Evolutionary conservation across 1,140 invertebrate species (phyloP), one percentile per base, ranked within the genome.

Genomic region (Ylistrum balloti): DNA sequence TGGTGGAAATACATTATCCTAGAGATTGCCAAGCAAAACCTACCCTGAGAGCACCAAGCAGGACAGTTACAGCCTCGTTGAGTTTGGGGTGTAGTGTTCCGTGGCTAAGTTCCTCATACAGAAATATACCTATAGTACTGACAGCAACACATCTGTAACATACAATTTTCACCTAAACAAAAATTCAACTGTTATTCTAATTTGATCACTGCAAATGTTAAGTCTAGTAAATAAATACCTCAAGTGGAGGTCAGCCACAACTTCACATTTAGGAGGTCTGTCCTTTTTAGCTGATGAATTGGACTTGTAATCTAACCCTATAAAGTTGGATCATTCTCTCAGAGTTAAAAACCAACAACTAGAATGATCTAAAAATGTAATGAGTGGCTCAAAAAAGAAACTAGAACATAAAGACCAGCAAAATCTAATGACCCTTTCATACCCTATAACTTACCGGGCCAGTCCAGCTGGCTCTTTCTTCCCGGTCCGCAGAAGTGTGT

Each of bases 401-500:
- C n/a, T n/a, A 20, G 28, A 91, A 86, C 33, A n/a, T 38, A 33
- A 86, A 33, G 33, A 11, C 33, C 15, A 20, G 85, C 20, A 56
- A 7, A 33, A 10, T 87, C 20, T 7, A 38, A 38, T 38, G 5
- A 38, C 13, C 35, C 35, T 38, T 38, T 13, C 13, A 38, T 38
- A 38, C 35, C 5, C 5, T 38, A 38, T n/a, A 3, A 89, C 89
- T 91, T 92, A 96, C 95, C 98, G 97, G 32, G 98, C 99, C 93
- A 98, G 97, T 41, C 98, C 98, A 85, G 98, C 98, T 90, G 98
- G 98, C 96, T 99, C 99, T 35, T 97, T 97, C 90, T 98, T 98
- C 87, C 98, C 98, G 94, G 98, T 98, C 94, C 98, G 97, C 88
- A 99, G 96, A 88, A 99, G 97, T 93, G 99, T 98, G 95, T 98